A percentile compares a stretch with the other conserved stretches of the same genome.
phyloP scores from a whole-genome alignment of 2,888 invertebrate genomes.

The Galeruca laticollis region DNA sequence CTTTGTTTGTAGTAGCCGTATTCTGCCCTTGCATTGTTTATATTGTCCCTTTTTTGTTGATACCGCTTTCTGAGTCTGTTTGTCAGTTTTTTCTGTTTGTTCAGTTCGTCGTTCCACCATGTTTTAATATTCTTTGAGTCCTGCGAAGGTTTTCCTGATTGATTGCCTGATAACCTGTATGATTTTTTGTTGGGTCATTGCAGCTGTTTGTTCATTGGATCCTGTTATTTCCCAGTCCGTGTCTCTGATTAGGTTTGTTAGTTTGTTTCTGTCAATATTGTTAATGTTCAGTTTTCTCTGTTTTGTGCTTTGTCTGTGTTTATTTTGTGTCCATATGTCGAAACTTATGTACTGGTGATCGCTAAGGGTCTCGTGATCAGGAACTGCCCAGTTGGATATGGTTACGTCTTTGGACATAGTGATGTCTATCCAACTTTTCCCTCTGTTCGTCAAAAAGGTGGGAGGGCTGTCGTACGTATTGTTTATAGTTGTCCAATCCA shows the following conservation, averaged over 20 bases:
- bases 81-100: not conserved
- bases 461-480: conserved; percentile 25
- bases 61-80: not conserved
- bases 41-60: not conserved
- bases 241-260: not conserved
- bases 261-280: not conserved
- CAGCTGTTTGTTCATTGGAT: not conserved
- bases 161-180: not conserved
- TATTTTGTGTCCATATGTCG: not conserved
- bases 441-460: conserved; percentile 40
- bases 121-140: not conserved
- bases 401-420: conserved; percentile 27
- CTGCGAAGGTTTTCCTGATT: not conserved
- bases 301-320: not conserved
- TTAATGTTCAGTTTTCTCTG: conserved; percentile 3
- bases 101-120: not conserved
- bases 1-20: not conserved
- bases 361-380: conserved; percentile 42
- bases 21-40: not conserved
- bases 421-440: conserved; percentile 45
- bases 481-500: conserved; percentile 29
- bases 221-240: not conserved
- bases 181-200: not conserved
- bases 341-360: conserved; percentile 40
- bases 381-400: conserved; percentile 34